These are phyloP conservation scores for Periophthalmus magnuspinnatus DNA, from an alignment of 2,797 vertebrate genomes.

Conservation along the genomic window DNA sequence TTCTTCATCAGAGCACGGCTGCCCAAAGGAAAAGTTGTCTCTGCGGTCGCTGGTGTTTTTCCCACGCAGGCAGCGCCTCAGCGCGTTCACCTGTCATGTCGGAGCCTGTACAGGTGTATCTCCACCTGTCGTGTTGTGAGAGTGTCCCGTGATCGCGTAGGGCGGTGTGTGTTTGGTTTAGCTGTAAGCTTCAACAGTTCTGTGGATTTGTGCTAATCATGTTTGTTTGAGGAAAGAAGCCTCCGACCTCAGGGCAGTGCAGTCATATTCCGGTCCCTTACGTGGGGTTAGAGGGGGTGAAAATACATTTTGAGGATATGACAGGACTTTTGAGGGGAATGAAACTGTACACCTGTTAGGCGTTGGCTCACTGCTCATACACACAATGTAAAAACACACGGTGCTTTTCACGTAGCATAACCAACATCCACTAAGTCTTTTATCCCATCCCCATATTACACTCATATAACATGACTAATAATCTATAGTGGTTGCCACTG, in stretches of 20 bases:
- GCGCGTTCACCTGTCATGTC: constrained; percentile 77
- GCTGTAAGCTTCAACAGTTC: constrained; percentile 56
- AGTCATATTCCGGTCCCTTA: not conserved
- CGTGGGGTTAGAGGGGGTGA: not conserved
- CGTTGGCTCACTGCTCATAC: constrained; percentile 73
- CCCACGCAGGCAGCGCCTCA: constrained; percentile 42
- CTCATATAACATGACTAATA: not conserved
- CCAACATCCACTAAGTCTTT: constrained; percentile 4
- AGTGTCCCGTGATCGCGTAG: constrained; percentile 43
- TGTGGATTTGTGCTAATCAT: constrained; percentile 48
- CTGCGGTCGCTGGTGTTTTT: constrained; percentile 35
- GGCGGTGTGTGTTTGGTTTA: constrained; percentile 67
- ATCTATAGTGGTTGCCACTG: not conserved
- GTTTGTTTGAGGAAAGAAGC: constrained; percentile 60
- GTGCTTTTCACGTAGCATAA: constrained; percentile 30
- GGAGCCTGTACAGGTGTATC: constrained; percentile 79
- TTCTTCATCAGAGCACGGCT: not conserved
- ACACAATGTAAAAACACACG: constrained; percentile 68
- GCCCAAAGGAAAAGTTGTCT: not conserved
- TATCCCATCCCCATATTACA: constrained; percentile 2
- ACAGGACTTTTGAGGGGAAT: constrained; percentile 68
- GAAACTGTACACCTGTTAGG: constrained; percentile 83
- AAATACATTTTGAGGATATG: constrained; percentile 29
- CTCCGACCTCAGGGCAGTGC: not conserved
- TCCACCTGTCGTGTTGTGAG: constrained; percentile 75